phyloP scores from a whole-genome alignment of 2,888 invertebrate species.

The Pristionchus maxplancki region DNA sequence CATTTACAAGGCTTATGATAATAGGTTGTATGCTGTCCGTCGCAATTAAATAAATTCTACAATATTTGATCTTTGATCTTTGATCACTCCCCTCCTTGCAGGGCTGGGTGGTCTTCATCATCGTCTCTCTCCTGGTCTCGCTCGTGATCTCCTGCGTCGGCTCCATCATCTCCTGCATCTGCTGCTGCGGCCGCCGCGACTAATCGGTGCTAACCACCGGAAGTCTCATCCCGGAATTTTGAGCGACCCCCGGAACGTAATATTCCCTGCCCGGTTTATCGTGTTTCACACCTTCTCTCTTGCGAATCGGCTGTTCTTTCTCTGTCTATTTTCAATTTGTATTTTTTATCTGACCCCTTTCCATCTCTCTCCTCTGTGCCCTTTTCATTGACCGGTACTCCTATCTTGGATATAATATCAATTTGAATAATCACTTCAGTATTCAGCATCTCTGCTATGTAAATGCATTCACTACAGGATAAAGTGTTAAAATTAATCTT shows the following conservation, averaged over 20 bases:
- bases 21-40: too few species aligned
- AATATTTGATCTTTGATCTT: background rate
- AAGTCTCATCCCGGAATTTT: background rate
- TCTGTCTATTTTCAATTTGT: background rate
- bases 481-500: background rate
- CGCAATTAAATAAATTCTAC: too few species aligned
- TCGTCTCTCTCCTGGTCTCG: constrained; percentile 12
- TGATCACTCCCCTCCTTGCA: background rate
- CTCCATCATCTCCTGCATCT: constrained; percentile 35
- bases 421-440: background rate
- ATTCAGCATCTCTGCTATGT: background rate
- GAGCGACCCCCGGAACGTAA: background rate
- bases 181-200: constrained; percentile 29
- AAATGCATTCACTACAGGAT: background rate
- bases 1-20: too few species aligned
- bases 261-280: constrained; percentile 7
- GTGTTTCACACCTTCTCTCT: background rate
- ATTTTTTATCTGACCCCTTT: background rate
- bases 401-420: background rate
- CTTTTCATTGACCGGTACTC: background rate
- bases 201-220: background rate
- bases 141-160: constrained; percentile 36
- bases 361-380: background rate
- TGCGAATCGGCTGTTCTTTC: background rate
- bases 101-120: constrained; percentile 39